Conservation (phyloP, 2,888 invertebrate species). For the Spodoptera exigua region DNA sequence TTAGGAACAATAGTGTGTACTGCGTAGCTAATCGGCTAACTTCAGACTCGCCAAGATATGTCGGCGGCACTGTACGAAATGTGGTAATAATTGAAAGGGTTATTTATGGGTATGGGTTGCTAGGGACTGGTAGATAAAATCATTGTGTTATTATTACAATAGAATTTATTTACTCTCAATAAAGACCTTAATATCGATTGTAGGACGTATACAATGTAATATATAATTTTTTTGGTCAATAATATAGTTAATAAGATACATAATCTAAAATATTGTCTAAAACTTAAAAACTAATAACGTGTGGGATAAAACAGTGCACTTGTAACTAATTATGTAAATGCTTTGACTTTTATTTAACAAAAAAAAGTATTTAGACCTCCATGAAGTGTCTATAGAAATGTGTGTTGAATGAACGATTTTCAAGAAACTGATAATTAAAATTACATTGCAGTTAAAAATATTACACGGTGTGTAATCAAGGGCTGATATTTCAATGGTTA, state of each 20-base stretch:
- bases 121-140: slow-evolving; percentile 13
- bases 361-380: slow-evolving; percentile 42
- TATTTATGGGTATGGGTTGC: too few species aligned
- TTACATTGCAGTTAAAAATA: too few species aligned
- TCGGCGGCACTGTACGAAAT: too few species aligned
- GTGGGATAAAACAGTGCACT: slow-evolving; percentile 80
- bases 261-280: slow-evolving; percentile 57
- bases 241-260: slow-evolving; percentile 61
- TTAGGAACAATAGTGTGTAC: too few species aligned
- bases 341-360: slow-evolving; percentile 64
- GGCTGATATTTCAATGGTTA: too few species aligned
- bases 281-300: slow-evolving; percentile 65
- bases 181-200: slow-evolving; percentile 66
- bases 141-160: slow-evolving; percentile 52
- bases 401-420: background rate
- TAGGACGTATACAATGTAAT: slow-evolving; percentile 63
- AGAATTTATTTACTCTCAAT: slow-evolving; percentile 71
- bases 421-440: background rate
- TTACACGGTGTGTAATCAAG: too few species aligned
- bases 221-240: slow-evolving; percentile 72
- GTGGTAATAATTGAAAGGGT: too few species aligned
- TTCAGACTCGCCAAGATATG: too few species aligned
- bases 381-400: slow-evolving; percentile 21
- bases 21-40: too few species aligned
- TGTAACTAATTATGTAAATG: slow-evolving; percentile 73